phyloP scores from a whole-genome alignment of 2,797 vertebrate species.

The Crocidura indochinensis region DNA sequence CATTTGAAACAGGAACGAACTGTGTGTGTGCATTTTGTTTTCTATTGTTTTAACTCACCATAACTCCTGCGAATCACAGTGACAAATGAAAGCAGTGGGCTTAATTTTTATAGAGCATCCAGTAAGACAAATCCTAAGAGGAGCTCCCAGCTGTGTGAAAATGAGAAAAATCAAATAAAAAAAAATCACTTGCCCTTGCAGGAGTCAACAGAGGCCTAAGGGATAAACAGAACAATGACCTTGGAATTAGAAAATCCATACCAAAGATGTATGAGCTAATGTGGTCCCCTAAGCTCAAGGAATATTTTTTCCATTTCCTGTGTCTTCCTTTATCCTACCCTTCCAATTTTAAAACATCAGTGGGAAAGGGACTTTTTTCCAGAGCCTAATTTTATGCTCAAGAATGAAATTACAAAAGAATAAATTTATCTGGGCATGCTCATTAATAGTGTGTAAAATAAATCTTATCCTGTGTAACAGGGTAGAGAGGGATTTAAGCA shows the following conservation, averaged over 20 bases:
- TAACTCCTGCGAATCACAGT: background rate
- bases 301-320: background rate
- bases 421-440: conserved; percentile 40
- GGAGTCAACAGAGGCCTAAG: conserved; percentile 27
- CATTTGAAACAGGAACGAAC: conserved; percentile 54
- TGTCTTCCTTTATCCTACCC: background rate
- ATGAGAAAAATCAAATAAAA: conserved; percentile 60
- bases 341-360: background rate
- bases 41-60: background rate
- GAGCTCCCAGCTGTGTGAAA: conserved; percentile 7
- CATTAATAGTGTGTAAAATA: conserved; percentile 10
- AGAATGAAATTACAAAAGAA: conserved; percentile 14
- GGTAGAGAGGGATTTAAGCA: background rate
- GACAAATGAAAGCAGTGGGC: conserved; percentile 58
- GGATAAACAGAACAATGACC: background rate
- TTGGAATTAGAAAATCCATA: background rate
- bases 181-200: conserved; percentile 31
- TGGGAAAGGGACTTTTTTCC: background rate
- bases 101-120: conserved; percentile 42
- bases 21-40: background rate
- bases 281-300: background rate
- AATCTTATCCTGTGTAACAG: background rate
- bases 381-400: conserved; percentile 20
- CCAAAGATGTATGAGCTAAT: background rate
- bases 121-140: conserved; percentile 14